Percentiles rank a stretch among this genome's conserved stretches.
phyloP scores from a whole-genome alignment of 2,888 invertebrate genomes.

The Rhagophthalmus giganteus region DNA sequence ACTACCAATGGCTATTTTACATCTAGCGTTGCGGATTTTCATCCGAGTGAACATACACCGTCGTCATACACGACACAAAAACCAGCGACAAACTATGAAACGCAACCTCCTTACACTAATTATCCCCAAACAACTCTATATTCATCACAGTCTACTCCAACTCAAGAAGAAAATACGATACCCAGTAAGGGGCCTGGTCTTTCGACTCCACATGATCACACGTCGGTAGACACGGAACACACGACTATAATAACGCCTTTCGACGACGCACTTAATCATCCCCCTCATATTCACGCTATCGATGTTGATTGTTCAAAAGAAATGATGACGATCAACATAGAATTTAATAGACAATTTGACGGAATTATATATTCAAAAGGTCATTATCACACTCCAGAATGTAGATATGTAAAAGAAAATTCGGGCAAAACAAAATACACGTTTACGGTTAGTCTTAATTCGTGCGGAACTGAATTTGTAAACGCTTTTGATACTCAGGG shows the following conservation, averaged over 20 bases:
- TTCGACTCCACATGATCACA: conserved; percentile 28
- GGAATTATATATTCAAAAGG: conserved; percentile 83
- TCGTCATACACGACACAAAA: background rate
- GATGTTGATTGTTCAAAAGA: conserved; percentile 79
- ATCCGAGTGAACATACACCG: background rate
- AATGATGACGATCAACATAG: conserved; percentile 79
- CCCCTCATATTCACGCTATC: conserved; percentile 75
- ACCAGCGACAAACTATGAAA: conserved; percentile 2
- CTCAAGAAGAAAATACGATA: conserved; percentile 35
- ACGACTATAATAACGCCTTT: conserved; percentile 19
- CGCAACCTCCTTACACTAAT: conserved; percentile 1
- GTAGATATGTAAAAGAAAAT: conserved; percentile 73
- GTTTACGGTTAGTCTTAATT: conserved; percentile 74
- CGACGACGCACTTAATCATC: conserved; percentile 66
- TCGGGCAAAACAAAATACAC: conserved; percentile 70
- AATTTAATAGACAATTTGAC: conserved; percentile 75
- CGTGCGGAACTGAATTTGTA: conserved; percentile 78
- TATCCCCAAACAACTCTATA: conserved; percentile 9
- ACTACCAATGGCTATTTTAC: conserved; percentile 16
- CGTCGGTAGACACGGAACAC: conserved; percentile 14
- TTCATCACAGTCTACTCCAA: conserved; percentile 24
- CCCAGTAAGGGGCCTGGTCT: conserved; percentile 20
- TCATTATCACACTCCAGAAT: conserved; percentile 67
- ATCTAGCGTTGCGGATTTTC: conserved; percentile 30
- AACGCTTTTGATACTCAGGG: conserved; percentile 77